These are phyloP conservation scores for Netelia melanura DNA, from an alignment of 2,888 invertebrate genomes.

Conservation along the genomic window DNA sequence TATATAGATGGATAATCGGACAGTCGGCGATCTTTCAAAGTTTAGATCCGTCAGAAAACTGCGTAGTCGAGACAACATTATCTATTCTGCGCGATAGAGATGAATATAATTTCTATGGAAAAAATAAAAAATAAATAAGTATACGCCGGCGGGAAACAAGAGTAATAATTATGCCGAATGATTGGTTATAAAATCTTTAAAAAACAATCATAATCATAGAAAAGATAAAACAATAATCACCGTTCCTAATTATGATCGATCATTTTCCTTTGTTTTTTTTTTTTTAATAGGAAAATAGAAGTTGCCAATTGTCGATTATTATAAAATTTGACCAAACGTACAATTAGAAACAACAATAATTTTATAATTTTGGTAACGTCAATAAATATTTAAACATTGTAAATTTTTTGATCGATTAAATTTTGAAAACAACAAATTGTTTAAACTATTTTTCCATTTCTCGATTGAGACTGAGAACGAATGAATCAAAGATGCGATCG, in stretches of 20 bases:
- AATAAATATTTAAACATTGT: no score
- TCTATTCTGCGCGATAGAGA: neutral
- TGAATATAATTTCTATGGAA: neutral
- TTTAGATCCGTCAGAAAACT: neutral
- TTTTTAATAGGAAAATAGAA: no score
- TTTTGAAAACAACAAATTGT: neutral
- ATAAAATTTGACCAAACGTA: no score
- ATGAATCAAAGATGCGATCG: slow-evolving; percentile 18
- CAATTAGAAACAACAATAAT: no score
- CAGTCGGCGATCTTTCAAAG: neutral
- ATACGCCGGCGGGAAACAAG: neutral
- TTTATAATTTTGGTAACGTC: no score
- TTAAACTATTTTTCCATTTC: neutral
- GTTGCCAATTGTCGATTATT: no score
- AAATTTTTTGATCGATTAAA: neutral
- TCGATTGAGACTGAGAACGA: neutral
- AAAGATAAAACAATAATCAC: neutral
- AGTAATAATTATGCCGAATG: neutral
- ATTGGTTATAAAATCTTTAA: no score
- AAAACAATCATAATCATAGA: neutral
- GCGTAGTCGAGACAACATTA: neutral
- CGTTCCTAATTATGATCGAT: no score
- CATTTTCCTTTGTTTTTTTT: no score
- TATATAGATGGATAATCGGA: neutral
- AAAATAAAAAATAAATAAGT: neutral